Evolutionary conservation across 2,888 invertebrate species (phyloP), one percentile per base, ranked within the genome.

Genomic region (Drosophila paranaensis): DNA sequence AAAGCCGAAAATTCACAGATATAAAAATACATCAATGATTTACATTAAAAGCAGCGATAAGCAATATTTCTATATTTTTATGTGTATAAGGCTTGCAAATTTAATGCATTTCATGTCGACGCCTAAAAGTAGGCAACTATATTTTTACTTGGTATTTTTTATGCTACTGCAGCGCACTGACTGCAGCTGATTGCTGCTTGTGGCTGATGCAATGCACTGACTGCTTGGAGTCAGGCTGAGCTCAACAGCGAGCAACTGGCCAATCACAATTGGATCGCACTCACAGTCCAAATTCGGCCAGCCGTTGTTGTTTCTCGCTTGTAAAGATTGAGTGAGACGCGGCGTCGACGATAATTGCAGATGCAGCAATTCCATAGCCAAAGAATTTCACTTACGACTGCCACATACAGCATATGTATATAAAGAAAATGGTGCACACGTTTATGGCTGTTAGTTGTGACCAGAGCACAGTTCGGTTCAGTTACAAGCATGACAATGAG

Each of bases 181-280:
- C 6, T 40, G 45, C 20, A 30, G 9, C 56, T 48, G 56, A 33
- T 65, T 50, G 48, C 60, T 56, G 42, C 3, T 50, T 54, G 63
- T 69, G 70, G 75, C 91, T 91, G 91, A 91, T 90, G 91, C 90
- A 91, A 91, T 85, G 60, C 35, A 63, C 68, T 65, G 67, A 61
- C 37, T 66, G 72, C 25, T 54, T 65, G 56, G 43, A 81, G 77
- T 91, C 90, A 91, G 81, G 72, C 79, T 73, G 39, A 20, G 46
- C 39, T 57, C 60, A 64, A 66, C 53, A 8, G 35, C 45, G 11
- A 8, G 27, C 65, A 42, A 57, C 30, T 43, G 53, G 48, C 80
- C 77, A 78, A 84, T 71, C 78, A 62, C 60, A 83, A 77, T 63
- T 67, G 65, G 48, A 77, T 33, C 55, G 51, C 69, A 58, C 35